phyloP scores from a whole-genome alignment of 2,113 vertebrate genomes.

The Oxyura jamaicensis region DNA sequence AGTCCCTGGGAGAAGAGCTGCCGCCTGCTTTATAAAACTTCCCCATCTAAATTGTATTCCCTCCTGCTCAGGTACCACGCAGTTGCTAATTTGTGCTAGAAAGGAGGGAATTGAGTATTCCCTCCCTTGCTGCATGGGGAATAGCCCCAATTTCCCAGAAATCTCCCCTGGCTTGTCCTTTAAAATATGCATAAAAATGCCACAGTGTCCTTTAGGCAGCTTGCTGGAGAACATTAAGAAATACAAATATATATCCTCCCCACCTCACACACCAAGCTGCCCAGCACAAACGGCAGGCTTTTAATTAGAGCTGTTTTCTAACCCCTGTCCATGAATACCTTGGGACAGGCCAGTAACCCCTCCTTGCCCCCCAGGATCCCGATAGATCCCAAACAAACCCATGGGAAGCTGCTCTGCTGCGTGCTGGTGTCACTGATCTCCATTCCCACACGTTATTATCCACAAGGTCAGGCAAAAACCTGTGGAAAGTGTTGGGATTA shows the following conservation, averaged over 20 bases:
- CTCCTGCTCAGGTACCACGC: background rate
- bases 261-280: background rate
- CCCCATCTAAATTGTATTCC: background rate
- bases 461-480: background rate
- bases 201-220: background rate
- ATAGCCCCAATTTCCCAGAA: slow-evolving; percentile 44
- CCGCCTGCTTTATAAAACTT: background rate
- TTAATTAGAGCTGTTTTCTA: background rate
- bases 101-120: slow-evolving; percentile 27
- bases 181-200: slow-evolving; percentile 14
- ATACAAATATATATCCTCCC: background rate
- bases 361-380: background rate
- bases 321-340: background rate
- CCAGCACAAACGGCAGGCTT: background rate
- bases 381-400: background rate
- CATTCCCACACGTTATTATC: background rate
- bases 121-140: background rate
- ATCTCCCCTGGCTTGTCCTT: slow-evolving; percentile 1
- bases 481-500: background rate
- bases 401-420: background rate
- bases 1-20: background rate
- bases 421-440: fast-evolving
- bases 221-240: background rate
- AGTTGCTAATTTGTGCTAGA: background rate
- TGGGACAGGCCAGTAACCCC: background rate